Conservation (phyloP, 2,113 vertebrate genomes). For the Telmatochromis brichardi region DNA sequence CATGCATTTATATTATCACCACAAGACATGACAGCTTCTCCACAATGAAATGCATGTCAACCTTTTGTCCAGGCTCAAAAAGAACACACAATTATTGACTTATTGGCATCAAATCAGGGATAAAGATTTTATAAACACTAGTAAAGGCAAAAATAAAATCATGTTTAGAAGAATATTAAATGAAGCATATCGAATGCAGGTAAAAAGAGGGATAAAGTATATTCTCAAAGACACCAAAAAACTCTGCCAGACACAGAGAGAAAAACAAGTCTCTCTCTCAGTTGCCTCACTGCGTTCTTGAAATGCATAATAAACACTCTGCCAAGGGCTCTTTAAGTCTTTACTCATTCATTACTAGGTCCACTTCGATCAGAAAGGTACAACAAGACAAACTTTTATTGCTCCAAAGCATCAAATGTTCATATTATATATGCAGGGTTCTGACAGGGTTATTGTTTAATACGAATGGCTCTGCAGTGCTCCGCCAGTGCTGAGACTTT, state of each 20-base stretch:
- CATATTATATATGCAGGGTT: background rate
- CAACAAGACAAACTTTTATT: background rate
- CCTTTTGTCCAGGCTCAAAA: background rate
- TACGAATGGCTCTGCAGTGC: background rate
- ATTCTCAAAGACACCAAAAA: background rate
- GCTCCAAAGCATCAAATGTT: background rate
- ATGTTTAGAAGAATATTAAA: background rate
- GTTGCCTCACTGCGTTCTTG: background rate
- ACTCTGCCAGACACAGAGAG: background rate
- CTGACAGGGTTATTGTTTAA: background rate
- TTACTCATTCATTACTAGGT: background rate
- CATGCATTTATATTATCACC: background rate
- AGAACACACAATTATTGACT: fast-evolving
- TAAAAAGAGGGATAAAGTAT: background rate
- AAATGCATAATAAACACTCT: background rate
- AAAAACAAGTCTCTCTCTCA: background rate
- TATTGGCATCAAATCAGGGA: background rate
- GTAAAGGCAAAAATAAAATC: background rate
- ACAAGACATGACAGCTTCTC: background rate
- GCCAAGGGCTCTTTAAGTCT: background rate
- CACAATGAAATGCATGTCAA: background rate
- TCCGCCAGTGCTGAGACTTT: background rate
- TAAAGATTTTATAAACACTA: background rate
- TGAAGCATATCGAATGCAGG: background rate
- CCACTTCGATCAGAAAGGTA: background rate